phyloP scores from a whole-genome alignment of 2,113 vertebrate genomes.

The Ancistrus triradiatus region DNA sequence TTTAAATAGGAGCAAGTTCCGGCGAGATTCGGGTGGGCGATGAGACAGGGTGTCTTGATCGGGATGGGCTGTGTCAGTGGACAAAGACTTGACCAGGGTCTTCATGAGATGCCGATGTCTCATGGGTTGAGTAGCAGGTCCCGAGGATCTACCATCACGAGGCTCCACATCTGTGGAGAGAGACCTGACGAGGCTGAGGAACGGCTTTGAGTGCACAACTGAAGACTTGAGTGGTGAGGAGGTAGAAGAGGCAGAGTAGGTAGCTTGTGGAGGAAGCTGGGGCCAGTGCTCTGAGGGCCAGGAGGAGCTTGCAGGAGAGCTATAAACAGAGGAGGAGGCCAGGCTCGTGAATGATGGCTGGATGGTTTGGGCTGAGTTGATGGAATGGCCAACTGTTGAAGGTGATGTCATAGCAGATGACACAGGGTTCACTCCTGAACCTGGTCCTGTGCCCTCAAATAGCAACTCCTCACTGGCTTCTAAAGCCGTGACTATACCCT shows the following conservation, averaged over 20 bases:
- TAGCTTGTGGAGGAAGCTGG: conserved; percentile 48
- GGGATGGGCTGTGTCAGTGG: conserved; percentile 84
- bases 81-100: conserved; percentile 93
- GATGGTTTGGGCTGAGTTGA: conserved; percentile 70
- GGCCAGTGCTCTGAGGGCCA: conserved; percentile 72
- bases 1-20: conserved; percentile 94
- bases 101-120: conserved; percentile 95
- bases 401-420: conserved; percentile 51
- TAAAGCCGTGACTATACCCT: conserved; percentile 77
- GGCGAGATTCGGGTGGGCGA: conserved; percentile 80
- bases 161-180: conserved; percentile 90
- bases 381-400: conserved; percentile 45
- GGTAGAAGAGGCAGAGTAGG: conserved; percentile 60
- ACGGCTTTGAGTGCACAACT: conserved; percentile 77
- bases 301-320: conserved; percentile 55
- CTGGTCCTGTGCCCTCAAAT: conserved; percentile 64
- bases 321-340: conserved; percentile 53
- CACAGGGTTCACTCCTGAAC: conserved; percentile 56
- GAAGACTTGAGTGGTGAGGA: conserved; percentile 81
- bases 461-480: conserved; percentile 88
- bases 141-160: conserved; percentile 73
- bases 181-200: conserved; percentile 88
- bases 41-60: conserved; percentile 74
- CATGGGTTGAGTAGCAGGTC: conserved; percentile 57
- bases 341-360: conserved; percentile 49